Base-by-base conservation (phyloP, 2,888 invertebrate species). In the Branchellion lobata region DNA sequence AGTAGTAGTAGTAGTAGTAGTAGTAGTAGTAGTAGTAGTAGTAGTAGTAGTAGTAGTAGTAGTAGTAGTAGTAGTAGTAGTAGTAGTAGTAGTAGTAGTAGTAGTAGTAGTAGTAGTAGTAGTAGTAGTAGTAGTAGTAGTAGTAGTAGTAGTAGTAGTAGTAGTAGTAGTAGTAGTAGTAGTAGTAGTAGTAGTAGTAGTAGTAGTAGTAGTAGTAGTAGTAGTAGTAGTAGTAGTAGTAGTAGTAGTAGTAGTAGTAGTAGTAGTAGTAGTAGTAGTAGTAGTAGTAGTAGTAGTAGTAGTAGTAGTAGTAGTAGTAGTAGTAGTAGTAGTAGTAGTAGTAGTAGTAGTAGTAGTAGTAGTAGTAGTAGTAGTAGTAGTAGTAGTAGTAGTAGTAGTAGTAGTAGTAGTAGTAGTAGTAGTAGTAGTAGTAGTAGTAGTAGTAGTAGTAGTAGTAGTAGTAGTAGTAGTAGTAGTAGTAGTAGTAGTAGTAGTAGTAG, bases 341-440 rank as follows among this genome's bases (percentile, higher is more conserved):
- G 72, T 33, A 72, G 72, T 33, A 72, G 72, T 33, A 72, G 72
- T 33, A 72, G 72, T 33, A 72, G 72, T 33, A 72, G 72, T 33
- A 57, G 61, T 24, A 57, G 61, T 57, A 24, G 21, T 24, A 24
- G 61, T 57, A 24, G 21, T 57, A 57, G 61, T 57, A 57, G 24
- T 57, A 18, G 14, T 57, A 18, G 21, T 31, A 33, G 72, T 33
- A 72, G 72, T 33, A 33, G 8, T 33, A 72, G 72, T 31, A 72
- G 72, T 33, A 72, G 72, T 33, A 72, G 72, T 33, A 72, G 72
- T 33, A 72, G 72, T 33, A 72, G 72, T 33, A 72, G 72, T 33
- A 72, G 72, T 33, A 72, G 72, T 33, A 72, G 72, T 33, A 72
- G 34, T 33, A 72, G 72, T 33, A 72, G 72, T 31, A 72, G 72